These are phyloP conservation scores for Campylomormyrus numenius DNA, from an alignment of 2,113 vertebrate genomes.

Conservation along the genomic window DNA sequence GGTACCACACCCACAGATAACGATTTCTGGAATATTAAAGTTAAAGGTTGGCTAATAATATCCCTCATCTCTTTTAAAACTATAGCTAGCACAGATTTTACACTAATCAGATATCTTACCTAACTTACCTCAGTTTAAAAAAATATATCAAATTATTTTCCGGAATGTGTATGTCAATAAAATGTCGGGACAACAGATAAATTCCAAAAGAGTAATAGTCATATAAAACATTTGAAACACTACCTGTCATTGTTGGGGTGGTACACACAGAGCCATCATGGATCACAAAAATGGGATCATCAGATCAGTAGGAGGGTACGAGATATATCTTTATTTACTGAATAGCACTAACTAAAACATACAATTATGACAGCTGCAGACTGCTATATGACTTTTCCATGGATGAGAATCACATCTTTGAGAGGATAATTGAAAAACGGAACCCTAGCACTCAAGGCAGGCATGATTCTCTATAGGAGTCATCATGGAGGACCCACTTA, in stretches of 20 bases:
- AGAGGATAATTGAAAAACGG: background rate
- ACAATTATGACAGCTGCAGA: background rate
- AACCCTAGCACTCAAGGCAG: background rate
- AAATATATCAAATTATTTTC: background rate
- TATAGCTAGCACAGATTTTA: background rate
- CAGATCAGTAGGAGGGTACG: background rate
- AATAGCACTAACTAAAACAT: background rate
- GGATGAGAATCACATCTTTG: background rate
- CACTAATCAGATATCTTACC: background rate
- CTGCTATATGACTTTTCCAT: background rate
- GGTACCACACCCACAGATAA: too few species aligned
- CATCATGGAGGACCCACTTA: background rate
- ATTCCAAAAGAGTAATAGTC: background rate
- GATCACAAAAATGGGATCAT: background rate
- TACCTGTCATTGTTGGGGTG: background rate
- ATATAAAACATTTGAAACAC: background rate
- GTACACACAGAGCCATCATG: background rate
- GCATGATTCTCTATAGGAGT: background rate
- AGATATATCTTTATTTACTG: background rate
- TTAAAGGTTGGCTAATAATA: too few species aligned
- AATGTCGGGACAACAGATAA: background rate
- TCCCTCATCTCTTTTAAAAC: too few species aligned
- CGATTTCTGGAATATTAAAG: too few species aligned
- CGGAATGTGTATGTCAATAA: background rate
- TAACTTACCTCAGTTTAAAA: background rate